Percentiles rank a stretch among this genome's conserved stretches.
Conservation (phyloP, 1,140 invertebrate genomes). For the Polypedilum vanderplanki region DNA sequence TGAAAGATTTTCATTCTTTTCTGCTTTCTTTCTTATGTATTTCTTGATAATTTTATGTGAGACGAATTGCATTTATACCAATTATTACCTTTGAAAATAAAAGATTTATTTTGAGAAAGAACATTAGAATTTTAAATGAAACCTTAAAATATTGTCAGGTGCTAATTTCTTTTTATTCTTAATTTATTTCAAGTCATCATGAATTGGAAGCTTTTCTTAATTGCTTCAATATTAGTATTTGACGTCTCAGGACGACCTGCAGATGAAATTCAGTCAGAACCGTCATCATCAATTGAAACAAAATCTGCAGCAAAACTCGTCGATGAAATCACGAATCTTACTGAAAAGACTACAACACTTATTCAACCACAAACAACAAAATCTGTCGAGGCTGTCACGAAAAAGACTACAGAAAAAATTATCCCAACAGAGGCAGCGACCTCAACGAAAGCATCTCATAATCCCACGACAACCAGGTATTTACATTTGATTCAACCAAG, state of each 20-base stretch:
- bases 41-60: too few relatives aligned
- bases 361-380: background rate
- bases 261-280: background rate
- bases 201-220: slow-evolving; percentile 4
- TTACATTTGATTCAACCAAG: background rate
- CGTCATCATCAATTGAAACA: background rate
- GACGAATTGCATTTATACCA: too few relatives aligned
- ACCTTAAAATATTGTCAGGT: too few relatives aligned
- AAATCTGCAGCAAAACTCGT: background rate
- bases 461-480: slow-evolving; percentile 9
- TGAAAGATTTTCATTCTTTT: too few relatives aligned
- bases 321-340: background rate
- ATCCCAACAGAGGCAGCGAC: background rate
- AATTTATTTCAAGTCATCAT: background rate
- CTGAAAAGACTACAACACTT: background rate
- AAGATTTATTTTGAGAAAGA: too few relatives aligned
- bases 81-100: too few relatives aligned
- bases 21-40: too few relatives aligned
- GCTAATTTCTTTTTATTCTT: too few relatives aligned
- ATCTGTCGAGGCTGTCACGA: background rate
- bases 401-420: background rate
- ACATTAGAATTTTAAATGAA: too few relatives aligned
- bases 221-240: background rate
- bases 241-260: background rate
- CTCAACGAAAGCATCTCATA: background rate